Base-by-base conservation (phyloP, 30 jellyfish, hydroid and myxozoan species). In the Phacellophora camtschatica region DNA sequence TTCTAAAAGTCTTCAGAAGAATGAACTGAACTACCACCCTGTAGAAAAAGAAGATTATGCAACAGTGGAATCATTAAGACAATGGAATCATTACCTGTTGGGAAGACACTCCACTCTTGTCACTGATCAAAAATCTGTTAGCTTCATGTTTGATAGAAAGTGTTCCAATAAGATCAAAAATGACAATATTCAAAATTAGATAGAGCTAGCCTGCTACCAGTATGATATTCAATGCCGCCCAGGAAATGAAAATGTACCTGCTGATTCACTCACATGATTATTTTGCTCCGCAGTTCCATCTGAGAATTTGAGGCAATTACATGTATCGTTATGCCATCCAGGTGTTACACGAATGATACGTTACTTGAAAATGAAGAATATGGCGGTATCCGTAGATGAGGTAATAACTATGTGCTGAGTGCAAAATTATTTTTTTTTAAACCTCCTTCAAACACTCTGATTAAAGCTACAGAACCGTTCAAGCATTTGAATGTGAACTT, bases 21-120 rank as follows among this genome's bases (percentile, higher is more conserved):
- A 48, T 55, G 97, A 88, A 71, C 71, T 63, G 4, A 59, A 69
- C 51, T 74, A 81, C 51, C 46, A 56, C 19, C 32, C 96, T 15
- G 88, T 88, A 13, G 97, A 88, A 56, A 88, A 88, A 59, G 97
- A 88, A 72, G 96, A 93, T 20, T 37, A 37, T 18, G 93, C 97
- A 20, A 88, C 62, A 30, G 62, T 88, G 22, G 93, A 82, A 71
- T 74, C 96, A 37, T 16, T 88, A 23, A 19, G 87, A 30, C 76
- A 88, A 0, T 88, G 96, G 97, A 58, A 79, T 37, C 95, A 88
- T 66, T 88, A 31, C 67, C 63, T 82, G 50, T 23, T 73, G 20
- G 96, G 96, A 5, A 57, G 56, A 28, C 96, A 82, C 65, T 88
- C 83, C 82, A 81, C 71, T 2, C 82, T 88, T 41, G 51, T 28